Conservation (phyloP, 2,888 invertebrate genomes). For the Aricia artaxerxes region DNA sequence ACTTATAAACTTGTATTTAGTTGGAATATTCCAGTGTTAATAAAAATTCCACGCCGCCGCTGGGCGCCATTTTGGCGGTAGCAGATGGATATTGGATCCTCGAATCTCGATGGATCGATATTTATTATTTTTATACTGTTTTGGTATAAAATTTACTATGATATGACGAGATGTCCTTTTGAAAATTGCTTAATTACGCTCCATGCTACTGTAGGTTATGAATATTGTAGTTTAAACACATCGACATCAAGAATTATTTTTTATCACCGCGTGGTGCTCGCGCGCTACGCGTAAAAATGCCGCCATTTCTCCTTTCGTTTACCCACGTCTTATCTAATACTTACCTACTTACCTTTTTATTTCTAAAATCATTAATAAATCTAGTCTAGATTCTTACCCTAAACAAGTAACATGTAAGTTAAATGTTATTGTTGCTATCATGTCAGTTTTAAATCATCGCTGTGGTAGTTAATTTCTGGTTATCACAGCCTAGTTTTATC, state of each 20-base stretch:
- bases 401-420: background rate
- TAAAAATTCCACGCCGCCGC: background rate
- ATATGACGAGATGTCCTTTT: background rate
- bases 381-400: background rate
- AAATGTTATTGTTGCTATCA: background rate
- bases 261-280: slow-evolving; percentile 33
- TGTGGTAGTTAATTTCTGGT: no score
- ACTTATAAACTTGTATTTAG: background rate
- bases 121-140: background rate
- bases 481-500: no score
- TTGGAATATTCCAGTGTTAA: background rate
- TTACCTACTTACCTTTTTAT: background rate
- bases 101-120: background rate
- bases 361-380: background rate
- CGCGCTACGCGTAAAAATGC: slow-evolving; percentile 33
- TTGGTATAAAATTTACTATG: background rate
- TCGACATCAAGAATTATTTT: background rate
- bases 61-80: background rate
- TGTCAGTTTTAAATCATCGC: no score
- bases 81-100: background rate
- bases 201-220: background rate
- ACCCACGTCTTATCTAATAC: background rate
- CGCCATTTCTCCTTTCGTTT: slow-evolving; percentile 36
- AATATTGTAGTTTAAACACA: background rate
- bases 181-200: no score